phyloP scores from a whole-genome alignment of 1,140 invertebrate species.

The Bradynema listronoti region DNA sequence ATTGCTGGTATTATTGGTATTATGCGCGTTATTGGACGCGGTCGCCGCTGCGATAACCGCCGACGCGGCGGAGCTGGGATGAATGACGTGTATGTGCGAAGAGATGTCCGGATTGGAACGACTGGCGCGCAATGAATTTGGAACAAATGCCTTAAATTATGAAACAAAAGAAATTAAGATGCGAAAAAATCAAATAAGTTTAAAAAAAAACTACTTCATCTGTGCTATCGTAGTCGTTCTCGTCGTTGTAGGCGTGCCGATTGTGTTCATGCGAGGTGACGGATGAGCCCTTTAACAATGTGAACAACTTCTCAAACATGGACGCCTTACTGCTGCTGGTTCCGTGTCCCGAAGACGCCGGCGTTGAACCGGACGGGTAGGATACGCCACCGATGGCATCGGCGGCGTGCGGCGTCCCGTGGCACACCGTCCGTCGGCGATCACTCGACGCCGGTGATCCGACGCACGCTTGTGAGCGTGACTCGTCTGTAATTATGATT shows the following conservation, averaged over 20 bases:
- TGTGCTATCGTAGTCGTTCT: slow-evolving; percentile 16
- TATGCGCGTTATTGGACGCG: slow-evolving; percentile 89
- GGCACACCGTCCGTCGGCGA: not conserved
- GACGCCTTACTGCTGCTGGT: slow-evolving; percentile 21
- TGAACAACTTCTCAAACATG: slow-evolving; percentile 15
- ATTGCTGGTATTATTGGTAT: slow-evolving; percentile 63
- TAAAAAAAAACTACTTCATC: slow-evolving; percentile 30
- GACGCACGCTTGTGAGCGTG: no score
- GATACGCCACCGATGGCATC: slow-evolving; percentile 2
- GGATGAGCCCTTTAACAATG: slow-evolving; percentile 14
- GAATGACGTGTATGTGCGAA: slow-evolving; percentile 16
- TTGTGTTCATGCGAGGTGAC: slow-evolving; percentile 13
- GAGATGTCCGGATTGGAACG: slow-evolving; percentile 57
- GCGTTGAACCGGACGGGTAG: no score
- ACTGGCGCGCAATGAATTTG: slow-evolving; percentile 43
- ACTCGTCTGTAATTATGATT: no score
- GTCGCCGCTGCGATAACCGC: slow-evolving; percentile 65
- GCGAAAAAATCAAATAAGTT: slow-evolving; percentile 1
- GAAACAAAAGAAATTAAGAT: slow-evolving; percentile 7
- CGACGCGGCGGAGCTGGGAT: slow-evolving; percentile 13
- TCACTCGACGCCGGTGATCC: not conserved
- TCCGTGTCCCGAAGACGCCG: no score
- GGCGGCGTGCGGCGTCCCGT: not conserved
- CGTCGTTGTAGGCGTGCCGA: slow-evolving; percentile 9
- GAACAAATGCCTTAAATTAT: not conserved